Percentiles rank a stretch among this genome's conserved stretches.
phyloP scores from a whole-genome alignment of 1,140 invertebrate species.

The Pachypsylla venusta region DNA sequence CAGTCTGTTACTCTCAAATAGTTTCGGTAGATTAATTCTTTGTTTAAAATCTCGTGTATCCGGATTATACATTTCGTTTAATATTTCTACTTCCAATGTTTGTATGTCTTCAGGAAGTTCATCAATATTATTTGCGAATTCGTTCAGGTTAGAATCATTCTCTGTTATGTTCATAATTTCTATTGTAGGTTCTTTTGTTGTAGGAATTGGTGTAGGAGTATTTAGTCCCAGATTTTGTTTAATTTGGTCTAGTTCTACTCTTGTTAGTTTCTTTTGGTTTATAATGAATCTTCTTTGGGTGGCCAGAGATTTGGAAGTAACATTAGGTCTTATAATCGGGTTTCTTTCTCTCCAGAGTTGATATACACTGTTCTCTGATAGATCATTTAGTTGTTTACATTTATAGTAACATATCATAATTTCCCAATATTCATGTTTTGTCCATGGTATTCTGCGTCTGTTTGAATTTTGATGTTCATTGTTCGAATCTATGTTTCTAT shows the following conservation, averaged over 20 bases:
- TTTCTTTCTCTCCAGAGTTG: not conserved
- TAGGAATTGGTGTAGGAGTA: not conserved
- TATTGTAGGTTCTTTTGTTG: not conserved
- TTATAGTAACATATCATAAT: not conserved
- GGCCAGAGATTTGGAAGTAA: not conserved
- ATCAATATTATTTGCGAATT: not conserved
- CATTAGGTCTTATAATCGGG: not conserved
- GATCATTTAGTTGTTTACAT: not conserved
- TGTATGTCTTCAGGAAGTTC: not conserved
- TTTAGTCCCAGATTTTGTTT: not conserved
- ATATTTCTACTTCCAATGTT: not conserved
- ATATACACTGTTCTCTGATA: not conserved
- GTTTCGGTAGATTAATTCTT: not conserved
- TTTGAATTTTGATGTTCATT: too few species aligned
- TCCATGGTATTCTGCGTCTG: not conserved
- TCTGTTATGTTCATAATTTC: not conserved
- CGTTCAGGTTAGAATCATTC: not conserved
- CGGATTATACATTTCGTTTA: not conserved
- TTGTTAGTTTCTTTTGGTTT: not conserved
- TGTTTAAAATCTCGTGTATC: not conserved
- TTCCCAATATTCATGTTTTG: not conserved
- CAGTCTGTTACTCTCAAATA: not conserved
- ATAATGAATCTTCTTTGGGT: not conserved
- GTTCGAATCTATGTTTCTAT: too few species aligned
- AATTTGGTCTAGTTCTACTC: not conserved